These are phyloP conservation scores for Odontamblyopus rebecca DNA, from an alignment of 2,797 vertebrate species.

Conservation along the genomic window DNA sequence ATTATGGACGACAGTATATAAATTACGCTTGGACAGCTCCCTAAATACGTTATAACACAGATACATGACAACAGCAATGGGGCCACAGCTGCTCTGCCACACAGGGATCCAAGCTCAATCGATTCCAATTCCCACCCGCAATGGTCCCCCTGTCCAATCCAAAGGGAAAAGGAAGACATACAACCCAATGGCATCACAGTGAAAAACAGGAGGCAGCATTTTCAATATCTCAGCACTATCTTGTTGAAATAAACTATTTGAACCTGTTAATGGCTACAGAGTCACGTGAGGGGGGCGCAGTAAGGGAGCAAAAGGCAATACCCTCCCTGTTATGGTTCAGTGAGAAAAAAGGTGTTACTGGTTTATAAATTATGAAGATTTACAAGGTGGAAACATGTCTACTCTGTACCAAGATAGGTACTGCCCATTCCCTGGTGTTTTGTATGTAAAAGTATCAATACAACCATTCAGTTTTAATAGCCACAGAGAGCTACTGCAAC, in stretches of 20 bases:
- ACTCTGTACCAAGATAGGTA: neutral
- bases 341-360: neutral
- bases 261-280: slow-evolving; percentile 33
- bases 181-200: neutral
- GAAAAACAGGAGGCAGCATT: neutral
- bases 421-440: neutral
- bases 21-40: slow-evolving; percentile 23
- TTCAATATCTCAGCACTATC: slow-evolving; percentile 10
- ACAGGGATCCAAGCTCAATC: slow-evolving; percentile 21
- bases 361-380: slow-evolving; percentile 5
- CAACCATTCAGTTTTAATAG: slow-evolving; percentile 8
- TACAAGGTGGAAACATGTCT: neutral
- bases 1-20: slow-evolving; percentile 15
- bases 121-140: slow-evolving; percentile 52
- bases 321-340: neutral
- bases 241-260: slow-evolving; percentile 38
- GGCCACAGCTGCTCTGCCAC: slow-evolving; percentile 10
- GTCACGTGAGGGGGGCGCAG: slow-evolving; percentile 8
- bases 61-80: slow-evolving; percentile 14
- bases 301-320: slow-evolving; percentile 3
- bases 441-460: neutral
- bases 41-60: slow-evolving; percentile 29
- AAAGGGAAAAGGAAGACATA: slow-evolving; percentile 33
- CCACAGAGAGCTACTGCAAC: slow-evolving; percentile 8
- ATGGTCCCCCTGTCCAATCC: slow-evolving; percentile 27